phyloP scores from a whole-genome alignment of 2,797 vertebrate species.

The Potorous gilbertii region DNA sequence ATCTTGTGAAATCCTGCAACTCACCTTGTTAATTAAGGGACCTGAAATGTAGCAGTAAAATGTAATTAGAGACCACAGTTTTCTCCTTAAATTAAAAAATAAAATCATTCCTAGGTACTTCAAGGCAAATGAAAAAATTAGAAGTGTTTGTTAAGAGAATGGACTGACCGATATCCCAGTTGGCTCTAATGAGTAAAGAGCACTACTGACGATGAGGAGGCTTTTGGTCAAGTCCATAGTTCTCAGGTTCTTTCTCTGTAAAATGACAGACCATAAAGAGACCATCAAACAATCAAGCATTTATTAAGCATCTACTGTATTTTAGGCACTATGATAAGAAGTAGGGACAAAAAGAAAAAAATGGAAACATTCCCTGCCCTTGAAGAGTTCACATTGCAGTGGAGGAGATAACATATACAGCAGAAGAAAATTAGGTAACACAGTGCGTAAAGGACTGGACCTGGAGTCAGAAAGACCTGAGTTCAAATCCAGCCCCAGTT shows the following conservation, averaged over 20 bases:
- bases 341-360: background rate
- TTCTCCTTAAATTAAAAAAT: background rate
- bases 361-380: background rate
- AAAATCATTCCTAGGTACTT: background rate
- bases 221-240: background rate
- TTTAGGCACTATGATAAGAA: background rate
- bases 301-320: background rate
- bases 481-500: background rate
- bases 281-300: background rate
- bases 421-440: background rate
- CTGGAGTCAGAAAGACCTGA: background rate
- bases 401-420: background rate
- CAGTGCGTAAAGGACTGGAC: background rate
- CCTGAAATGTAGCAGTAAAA: background rate
- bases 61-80: background rate
- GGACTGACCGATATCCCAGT: background rate
- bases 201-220: background rate
- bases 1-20: background rate
- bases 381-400: background rate
- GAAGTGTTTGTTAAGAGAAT: background rate
- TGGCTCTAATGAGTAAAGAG: background rate
- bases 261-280: background rate
- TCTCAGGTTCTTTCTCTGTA: background rate
- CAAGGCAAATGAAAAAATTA: background rate
- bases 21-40: background rate